phyloP scores from a whole-genome alignment of 2,797 vertebrate genomes.

The Enteromius treurensis region DNA sequence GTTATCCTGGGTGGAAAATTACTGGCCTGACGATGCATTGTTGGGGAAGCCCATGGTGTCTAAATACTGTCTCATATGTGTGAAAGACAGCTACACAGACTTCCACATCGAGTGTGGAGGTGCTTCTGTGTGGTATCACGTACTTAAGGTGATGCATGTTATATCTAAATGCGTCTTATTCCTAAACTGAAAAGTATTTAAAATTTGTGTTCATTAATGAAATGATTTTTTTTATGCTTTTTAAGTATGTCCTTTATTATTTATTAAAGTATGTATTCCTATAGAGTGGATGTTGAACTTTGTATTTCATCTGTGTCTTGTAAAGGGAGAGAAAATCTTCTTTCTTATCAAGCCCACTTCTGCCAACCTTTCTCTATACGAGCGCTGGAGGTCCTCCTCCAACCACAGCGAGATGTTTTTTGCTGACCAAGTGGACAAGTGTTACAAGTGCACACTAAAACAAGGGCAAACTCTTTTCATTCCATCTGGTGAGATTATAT shows the following conservation, averaged over 20 bases:
- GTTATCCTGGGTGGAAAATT: slow-evolving; percentile 96
- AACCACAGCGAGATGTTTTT: slow-evolving; percentile 99
- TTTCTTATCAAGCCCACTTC: slow-evolving; percentile 97
- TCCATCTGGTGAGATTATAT: slow-evolving; percentile 87
- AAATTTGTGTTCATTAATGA: neutral
- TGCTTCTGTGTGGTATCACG: slow-evolving; percentile 95
- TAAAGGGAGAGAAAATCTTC: slow-evolving; percentile 98
- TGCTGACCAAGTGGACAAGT: slow-evolving; percentile 98
- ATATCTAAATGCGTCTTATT: neutral
- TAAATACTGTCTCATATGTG: slow-evolving; percentile 97
- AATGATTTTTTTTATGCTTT: neutral
- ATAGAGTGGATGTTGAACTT: neutral
- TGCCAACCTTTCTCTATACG: slow-evolving; percentile 96
- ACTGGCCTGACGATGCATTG: slow-evolving; percentile 94
- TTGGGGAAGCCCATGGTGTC: slow-evolving; percentile 97
- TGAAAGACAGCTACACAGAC: slow-evolving; percentile 98
- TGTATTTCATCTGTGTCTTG: slow-evolving; percentile 5
- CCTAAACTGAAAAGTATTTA: neutral
- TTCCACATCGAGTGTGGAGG: slow-evolving; percentile 97
- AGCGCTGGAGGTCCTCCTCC: slow-evolving; percentile 95
- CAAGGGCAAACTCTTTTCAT: slow-evolving; percentile 97
- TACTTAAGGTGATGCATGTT: slow-evolving; percentile 84
- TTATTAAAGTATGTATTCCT: too few relatives aligned
- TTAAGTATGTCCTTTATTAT: neutral
- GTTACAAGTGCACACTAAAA: slow-evolving; percentile 95